Evolutionary conservation across 2,888 invertebrate species (phyloP).

Genomic region (Diarsia rubi): DNA sequence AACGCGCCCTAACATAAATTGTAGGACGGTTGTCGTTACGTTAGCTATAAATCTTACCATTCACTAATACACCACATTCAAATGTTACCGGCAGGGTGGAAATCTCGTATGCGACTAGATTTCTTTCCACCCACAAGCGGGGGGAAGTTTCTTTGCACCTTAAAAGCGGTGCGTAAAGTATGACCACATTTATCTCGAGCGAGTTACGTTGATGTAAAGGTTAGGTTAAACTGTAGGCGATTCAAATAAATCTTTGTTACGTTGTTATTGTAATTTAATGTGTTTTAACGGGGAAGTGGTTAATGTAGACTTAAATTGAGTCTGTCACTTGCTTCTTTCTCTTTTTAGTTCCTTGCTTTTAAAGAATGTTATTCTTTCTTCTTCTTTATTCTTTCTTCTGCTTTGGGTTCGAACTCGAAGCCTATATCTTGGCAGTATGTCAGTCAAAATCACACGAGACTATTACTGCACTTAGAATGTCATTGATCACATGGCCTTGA

Average conservation of each 20-base stretch:
- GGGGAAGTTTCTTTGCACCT: slow-evolving; percentile 72
- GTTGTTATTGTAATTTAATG: slow-evolving; percentile 53
- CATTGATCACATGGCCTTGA: neutral
- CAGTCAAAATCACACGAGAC: no score
- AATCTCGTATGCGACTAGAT: slow-evolving; percentile 73
- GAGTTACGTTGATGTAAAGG: slow-evolving; percentile 65
- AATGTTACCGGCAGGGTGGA: slow-evolving; percentile 77
- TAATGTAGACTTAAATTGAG: slow-evolving; percentile 18
- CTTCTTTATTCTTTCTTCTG: no score
- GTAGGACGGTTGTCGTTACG: slow-evolving; percentile 79
- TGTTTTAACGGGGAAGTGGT: slow-evolving; percentile 28
- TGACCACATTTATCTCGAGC: slow-evolving; percentile 77
- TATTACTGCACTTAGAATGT: no score
- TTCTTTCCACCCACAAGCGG: slow-evolving; percentile 46
- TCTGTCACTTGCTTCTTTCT: neutral
- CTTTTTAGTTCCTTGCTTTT: neutral
- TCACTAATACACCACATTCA: slow-evolving; percentile 88
- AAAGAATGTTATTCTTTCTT: neutral
- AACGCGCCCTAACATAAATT: slow-evolving; percentile 80
- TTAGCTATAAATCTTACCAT: slow-evolving; percentile 85
- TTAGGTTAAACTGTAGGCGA: slow-evolving; percentile 57
- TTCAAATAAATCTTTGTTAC: slow-evolving; percentile 49
- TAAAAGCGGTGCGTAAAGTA: slow-evolving; percentile 78
- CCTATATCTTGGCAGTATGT: no score
- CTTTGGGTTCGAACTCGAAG: no score